These are phyloP conservation scores for Montipora foliosa DNA, from an alignment of 64 coral and sea anemone species.

Conservation along the genomic window DNA sequence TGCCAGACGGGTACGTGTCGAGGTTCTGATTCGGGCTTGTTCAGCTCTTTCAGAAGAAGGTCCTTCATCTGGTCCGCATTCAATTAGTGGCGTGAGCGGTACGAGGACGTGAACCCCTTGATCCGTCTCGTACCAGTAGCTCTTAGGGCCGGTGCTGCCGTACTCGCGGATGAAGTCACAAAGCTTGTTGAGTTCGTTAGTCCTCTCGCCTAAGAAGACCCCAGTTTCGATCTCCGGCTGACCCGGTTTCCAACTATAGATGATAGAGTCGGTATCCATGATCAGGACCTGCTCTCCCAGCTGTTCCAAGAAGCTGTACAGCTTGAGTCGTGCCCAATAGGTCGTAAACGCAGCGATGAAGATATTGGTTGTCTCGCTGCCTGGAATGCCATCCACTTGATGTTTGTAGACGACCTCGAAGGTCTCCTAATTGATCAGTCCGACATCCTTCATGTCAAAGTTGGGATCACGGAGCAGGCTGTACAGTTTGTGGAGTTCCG, in stretches of 20 bases:
- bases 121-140: slow-evolving; percentile 14
- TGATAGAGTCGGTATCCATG: not conserved
- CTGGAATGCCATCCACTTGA: no score
- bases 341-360: slow-evolving; percentile 62
- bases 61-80: no score
- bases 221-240: not conserved
- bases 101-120: not conserved
- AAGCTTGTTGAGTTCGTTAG: not conserved
- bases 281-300: slow-evolving; percentile 1
- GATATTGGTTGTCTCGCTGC: slow-evolving; percentile 21
- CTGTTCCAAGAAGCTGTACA: slow-evolving; percentile 20
- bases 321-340: slow-evolving; percentile 36
- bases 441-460: not conserved
- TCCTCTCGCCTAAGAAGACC: slow-evolving; percentile 8
- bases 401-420: not conserved
- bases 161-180: slow-evolving; percentile 39
- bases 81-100: no score
- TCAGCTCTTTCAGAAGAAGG: no score
- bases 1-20: no score
- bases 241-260: not conserved
- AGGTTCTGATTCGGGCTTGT: no score
- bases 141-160: slow-evolving; percentile 31
- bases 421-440: not conserved
- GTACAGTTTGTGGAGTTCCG: not conserved
- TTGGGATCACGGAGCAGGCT: slow-evolving; percentile 10